Percentiles rank a stretch among this genome's conserved stretches.
Conservation (phyloP, 1,140 invertebrate species). For the Drosophila varians region DNA sequence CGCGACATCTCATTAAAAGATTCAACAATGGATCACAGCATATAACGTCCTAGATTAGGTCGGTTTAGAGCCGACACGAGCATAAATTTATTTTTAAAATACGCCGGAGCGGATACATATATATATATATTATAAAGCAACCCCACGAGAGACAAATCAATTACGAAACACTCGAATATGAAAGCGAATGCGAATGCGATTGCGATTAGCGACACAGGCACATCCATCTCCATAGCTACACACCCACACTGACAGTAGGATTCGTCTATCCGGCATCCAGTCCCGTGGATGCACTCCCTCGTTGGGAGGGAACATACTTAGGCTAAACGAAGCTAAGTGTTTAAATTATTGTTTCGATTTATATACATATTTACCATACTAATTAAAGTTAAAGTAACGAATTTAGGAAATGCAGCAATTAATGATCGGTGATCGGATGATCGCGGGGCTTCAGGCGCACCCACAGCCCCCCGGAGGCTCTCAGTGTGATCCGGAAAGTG, state of each 20-base stretch:
- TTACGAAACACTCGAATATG: conserved; percentile 73
- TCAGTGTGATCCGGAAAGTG: conserved; percentile 85
- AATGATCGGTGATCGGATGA: conserved; percentile 19
- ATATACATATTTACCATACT: conserved; percentile 74
- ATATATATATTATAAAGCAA: conserved; percentile 34
- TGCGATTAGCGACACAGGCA: conserved; percentile 14
- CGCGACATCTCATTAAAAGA: conserved; percentile 68
- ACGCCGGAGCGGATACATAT: conserved; percentile 24
- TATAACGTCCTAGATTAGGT: conserved; percentile 71
- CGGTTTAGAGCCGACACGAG: conserved; percentile 14
- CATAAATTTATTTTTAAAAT: conserved; percentile 56
- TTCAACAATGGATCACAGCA: conserved; percentile 80
- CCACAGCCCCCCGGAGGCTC: conserved; percentile 86
- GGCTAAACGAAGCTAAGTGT: conserved; percentile 71
- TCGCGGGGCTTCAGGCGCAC: conserved; percentile 81
- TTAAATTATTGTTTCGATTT: conserved; percentile 78
- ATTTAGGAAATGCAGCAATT: neutral
- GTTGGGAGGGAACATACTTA: conserved; percentile 59
- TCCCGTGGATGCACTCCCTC: conserved; percentile 35
- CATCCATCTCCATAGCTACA: conserved; percentile 26
- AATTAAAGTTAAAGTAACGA: conserved; percentile 79
- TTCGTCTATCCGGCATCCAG: conserved; percentile 1
- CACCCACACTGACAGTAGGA: conserved; percentile 33
- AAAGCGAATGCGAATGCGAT: conserved; percentile 20
- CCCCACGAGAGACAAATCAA: conserved; percentile 33